A percentile compares a stretch with the other conserved stretches of the same genome.
These are phyloP conservation scores for Nyctibius bracteatus DNA, from an alignment of 2,113 vertebrate genomes.

Conservation along the genomic window DNA sequence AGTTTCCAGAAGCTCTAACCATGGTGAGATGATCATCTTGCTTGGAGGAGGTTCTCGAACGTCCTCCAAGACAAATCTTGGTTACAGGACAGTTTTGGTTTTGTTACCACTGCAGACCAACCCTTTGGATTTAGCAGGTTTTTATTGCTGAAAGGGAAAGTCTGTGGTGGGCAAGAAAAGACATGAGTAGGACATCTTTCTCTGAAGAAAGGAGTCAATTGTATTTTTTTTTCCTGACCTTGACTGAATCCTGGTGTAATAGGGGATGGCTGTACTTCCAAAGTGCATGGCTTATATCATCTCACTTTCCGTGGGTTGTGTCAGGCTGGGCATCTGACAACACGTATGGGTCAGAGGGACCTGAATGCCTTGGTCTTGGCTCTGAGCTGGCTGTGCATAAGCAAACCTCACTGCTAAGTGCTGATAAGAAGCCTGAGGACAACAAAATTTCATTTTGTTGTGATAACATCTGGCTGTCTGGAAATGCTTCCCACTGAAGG, in stretches of 20 bases:
- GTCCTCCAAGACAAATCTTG: neutral
- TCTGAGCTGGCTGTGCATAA: neutral
- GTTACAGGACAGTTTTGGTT: neutral
- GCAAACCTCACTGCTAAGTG: too few species aligned
- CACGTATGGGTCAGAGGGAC: rapidly evolving
- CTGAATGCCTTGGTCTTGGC: neutral
- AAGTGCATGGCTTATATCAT: neutral
- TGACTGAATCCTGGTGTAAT: neutral
- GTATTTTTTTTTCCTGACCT: neutral
- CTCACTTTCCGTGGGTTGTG: neutral
- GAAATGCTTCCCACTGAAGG: neutral
- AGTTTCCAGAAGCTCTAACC: neutral
- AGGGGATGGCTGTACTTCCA: neutral
- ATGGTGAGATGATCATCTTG: neutral
- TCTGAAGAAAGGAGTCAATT: neutral
- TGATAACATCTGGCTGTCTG: neutral
- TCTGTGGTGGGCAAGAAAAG: neutral
- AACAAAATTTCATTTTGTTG: neutral
- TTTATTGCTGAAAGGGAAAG: neutral
- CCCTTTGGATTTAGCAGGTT: neutral
- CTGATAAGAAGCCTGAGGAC: neutral
- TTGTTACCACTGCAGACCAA: neutral
- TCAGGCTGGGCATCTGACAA: neutral
- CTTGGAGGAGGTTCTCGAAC: neutral
- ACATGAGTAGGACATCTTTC: neutral